A percentile compares a stretch with the other conserved stretches of the same genome.
phyloP scores from a whole-genome alignment of 2,888 invertebrate species.

The Apomyelois bistriatella region DNA sequence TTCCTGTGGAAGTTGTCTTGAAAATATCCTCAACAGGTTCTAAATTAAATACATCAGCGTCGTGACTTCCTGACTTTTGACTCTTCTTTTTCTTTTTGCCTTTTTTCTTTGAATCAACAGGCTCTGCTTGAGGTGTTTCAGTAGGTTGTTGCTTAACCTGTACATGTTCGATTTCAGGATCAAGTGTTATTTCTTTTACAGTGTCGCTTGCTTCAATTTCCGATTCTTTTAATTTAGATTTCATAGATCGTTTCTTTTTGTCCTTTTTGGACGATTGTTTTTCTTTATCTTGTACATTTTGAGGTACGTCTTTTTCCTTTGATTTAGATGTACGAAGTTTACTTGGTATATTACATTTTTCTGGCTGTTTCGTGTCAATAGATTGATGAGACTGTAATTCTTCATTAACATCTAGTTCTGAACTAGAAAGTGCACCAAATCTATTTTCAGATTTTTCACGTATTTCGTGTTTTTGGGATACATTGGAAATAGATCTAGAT shows the following conservation, averaged over 20 bases:
- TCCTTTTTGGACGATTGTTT: constrained; percentile 51
- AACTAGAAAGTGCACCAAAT: constrained; percentile 52
- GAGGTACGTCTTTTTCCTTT: constrained; percentile 56
- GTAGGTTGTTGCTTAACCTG: constrained; percentile 22
- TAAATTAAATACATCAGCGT: constrained; percentile 21
- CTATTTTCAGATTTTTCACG: constrained; percentile 58
- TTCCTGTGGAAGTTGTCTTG: background rate
- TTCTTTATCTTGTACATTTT: constrained; percentile 32
- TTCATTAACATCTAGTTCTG: constrained; percentile 41
- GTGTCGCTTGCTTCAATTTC: constrained; percentile 20
- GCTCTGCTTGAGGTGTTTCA: constrained; percentile 17
- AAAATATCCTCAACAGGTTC: constrained; percentile 27
- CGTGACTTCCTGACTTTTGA: constrained; percentile 32
- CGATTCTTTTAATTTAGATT: constrained; percentile 31
- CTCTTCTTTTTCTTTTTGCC: constrained; percentile 59
- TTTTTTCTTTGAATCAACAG: constrained; percentile 45
- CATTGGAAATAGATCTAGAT: constrained; percentile 44
- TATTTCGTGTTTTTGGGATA: constrained; percentile 31
- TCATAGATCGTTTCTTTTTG: constrained; percentile 54
- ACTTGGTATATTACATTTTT: constrained; percentile 42
- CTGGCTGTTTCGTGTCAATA: constrained; percentile 36
- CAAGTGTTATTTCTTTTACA: constrained; percentile 17
- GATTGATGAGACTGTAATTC: constrained; percentile 28
- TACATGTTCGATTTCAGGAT: constrained; percentile 18
- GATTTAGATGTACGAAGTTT: constrained; percentile 63